A percentile compares a stretch with the other conserved stretches of the same genome.
Conservation (phyloP, 2,797 vertebrate genomes). For the Simalia tracyae region DNA sequence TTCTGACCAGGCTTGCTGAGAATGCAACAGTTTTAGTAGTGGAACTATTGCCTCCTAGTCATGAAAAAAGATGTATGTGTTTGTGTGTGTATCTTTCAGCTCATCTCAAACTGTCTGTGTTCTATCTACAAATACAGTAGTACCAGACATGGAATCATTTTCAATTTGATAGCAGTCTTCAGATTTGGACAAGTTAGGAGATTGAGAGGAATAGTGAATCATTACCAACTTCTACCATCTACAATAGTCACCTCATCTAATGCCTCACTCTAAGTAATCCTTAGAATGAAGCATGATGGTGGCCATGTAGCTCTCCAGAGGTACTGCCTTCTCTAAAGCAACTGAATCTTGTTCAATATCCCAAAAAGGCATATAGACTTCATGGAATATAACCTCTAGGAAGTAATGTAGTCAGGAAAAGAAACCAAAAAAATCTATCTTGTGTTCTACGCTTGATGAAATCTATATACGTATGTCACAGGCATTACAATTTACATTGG, state of each 20-base stretch:
- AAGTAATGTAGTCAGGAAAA: background rate
- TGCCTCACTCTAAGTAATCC: background rate
- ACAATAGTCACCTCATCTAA: background rate
- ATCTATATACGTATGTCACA: too few relatives aligned
- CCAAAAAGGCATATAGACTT: background rate
- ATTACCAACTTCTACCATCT: background rate
- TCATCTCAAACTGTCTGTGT: background rate
- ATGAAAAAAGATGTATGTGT: background rate
- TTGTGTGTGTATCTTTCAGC: background rate
- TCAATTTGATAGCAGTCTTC: background rate
- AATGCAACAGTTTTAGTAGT: slow-evolving; percentile 33
- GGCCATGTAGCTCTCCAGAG: background rate
- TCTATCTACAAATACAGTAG: background rate
- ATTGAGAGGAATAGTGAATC: background rate
- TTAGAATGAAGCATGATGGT: background rate
- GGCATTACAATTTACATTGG: background rate
- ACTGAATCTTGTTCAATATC: background rate
- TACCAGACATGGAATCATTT: background rate
- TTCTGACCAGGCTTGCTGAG: slow-evolving; percentile 39
- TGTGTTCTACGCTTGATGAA: too few relatives aligned
- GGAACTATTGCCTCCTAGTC: background rate
- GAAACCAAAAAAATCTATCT: background rate
- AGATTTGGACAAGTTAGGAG: background rate
- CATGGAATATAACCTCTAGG: background rate
- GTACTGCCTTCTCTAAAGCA: background rate